Percentiles rank a stretch among this genome's conserved stretches.
Conservation (phyloP, 2,113 vertebrate species). For the Paramormyrops kingsleyae region DNA sequence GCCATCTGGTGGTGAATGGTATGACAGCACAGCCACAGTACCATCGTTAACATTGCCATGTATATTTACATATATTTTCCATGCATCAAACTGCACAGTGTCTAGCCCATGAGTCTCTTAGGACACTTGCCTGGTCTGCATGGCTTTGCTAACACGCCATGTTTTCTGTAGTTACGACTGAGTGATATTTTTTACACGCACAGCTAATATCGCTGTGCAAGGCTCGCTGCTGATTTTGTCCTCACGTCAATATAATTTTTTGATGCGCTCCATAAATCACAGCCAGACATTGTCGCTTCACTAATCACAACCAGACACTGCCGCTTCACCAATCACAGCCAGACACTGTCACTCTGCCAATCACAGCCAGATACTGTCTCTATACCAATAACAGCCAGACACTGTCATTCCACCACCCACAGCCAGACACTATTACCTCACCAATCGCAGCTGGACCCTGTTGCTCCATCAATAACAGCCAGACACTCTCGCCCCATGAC, state of each 20-base stretch:
- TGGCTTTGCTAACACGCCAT: conserved; percentile 13
- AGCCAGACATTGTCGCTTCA: background rate
- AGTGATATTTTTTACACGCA: conserved; percentile 27
- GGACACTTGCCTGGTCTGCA: background rate
- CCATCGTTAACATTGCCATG: background rate
- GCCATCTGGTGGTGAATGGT: background rate
- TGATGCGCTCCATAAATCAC: background rate
- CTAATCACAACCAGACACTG: too few relatives aligned
- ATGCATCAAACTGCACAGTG: background rate
- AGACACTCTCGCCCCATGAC: background rate
- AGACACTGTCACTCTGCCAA: background rate
- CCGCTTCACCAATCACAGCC: too few relatives aligned
- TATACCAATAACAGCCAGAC: background rate
- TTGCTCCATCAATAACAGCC: background rate
- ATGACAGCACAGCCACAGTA: background rate
- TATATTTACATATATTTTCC: conserved; percentile 15
- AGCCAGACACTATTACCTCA: background rate
- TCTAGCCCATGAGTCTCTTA: background rate
- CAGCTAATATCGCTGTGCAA: background rate
- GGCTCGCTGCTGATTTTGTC: background rate
- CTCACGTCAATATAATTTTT: background rate
- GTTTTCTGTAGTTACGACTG: conserved; percentile 25
- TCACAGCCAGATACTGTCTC: background rate
- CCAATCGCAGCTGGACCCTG: background rate
- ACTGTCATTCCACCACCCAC: background rate